Conservation (phyloP, 2,888 invertebrate species). For the Hydroisotoma schaefferi region DNA sequence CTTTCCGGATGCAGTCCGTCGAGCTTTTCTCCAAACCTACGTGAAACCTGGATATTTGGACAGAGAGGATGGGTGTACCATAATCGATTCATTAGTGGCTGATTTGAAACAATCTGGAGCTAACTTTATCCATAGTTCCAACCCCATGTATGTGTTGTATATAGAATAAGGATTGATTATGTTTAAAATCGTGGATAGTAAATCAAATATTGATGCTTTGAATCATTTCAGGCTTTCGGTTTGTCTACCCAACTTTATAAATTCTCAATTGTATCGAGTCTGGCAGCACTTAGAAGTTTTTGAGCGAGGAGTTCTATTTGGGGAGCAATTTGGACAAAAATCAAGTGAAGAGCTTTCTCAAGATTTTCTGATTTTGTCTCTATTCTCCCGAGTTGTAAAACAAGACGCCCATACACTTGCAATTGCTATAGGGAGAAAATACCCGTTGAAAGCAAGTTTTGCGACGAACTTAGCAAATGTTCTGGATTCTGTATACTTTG, state of each 20-base stretch:
- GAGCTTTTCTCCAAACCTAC: slow-evolving; percentile 22
- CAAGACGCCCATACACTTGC: slow-evolving; percentile 29
- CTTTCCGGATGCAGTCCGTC: slow-evolving; percentile 25
- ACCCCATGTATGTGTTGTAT: too few species aligned
- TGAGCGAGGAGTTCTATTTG: slow-evolving; percentile 24
- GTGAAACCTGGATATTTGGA: slow-evolving; percentile 4
- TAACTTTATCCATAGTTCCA: too few species aligned
- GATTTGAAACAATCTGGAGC: background rate
- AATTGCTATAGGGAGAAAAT: slow-evolving; percentile 22
- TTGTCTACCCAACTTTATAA: slow-evolving; percentile 30
- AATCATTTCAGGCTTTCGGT: background rate
- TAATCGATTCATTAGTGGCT: background rate
- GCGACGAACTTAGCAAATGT: slow-evolving; percentile 55
- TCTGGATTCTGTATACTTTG: slow-evolving; percentile 58
- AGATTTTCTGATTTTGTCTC: slow-evolving; percentile 34
- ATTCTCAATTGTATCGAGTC: slow-evolving; percentile 36
- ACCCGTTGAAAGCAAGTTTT: slow-evolving; percentile 39
- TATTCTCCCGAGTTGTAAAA: slow-evolving; percentile 30
- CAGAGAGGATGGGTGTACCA: slow-evolving; percentile 6
- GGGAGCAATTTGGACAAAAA: slow-evolving; percentile 28
- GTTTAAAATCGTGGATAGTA: too few species aligned
- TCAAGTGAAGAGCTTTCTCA: slow-evolving; percentile 27
- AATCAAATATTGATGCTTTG: background rate
- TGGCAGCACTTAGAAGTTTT: slow-evolving; percentile 40
- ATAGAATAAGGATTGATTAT: too few species aligned